phyloP scores from a whole-genome alignment of 2,888 invertebrate species.

The Drosophila nr. fundita region DNA sequence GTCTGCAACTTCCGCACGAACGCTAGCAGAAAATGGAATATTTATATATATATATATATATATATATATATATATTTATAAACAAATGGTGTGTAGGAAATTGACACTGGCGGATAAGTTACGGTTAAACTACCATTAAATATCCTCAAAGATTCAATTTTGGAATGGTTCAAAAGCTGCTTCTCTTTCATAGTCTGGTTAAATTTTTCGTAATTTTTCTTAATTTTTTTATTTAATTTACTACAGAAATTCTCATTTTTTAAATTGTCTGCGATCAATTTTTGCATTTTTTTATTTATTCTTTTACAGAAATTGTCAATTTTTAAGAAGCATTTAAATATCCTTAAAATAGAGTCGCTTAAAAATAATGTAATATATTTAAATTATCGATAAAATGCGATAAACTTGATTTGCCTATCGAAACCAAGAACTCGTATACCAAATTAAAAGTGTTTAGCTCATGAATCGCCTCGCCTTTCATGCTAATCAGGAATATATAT shows the following conservation, averaged over 20 bases:
- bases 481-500: background rate
- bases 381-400: background rate
- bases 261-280: background rate
- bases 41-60: conserved; percentile 7
- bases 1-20: conserved; percentile 43
- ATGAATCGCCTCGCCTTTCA: background rate
- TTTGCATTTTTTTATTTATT: background rate
- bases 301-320: background rate
- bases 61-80: background rate
- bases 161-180: rapidly evolving
- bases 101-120: background rate
- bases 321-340: background rate
- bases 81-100: background rate
- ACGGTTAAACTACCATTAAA: background rate
- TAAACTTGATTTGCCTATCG: background rate
- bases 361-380: background rate
- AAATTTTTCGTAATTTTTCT: background rate
- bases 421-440: background rate
- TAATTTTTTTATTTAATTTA: background rate
- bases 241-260: background rate
- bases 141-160: background rate
- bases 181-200: background rate
- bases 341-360: background rate
- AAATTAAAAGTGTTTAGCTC: background rate
- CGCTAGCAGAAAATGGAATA: conserved; percentile 58